Base-by-base conservation (phyloP, 2,888 invertebrate genomes). In the Ashinkailepas kermadecensis region DNA sequence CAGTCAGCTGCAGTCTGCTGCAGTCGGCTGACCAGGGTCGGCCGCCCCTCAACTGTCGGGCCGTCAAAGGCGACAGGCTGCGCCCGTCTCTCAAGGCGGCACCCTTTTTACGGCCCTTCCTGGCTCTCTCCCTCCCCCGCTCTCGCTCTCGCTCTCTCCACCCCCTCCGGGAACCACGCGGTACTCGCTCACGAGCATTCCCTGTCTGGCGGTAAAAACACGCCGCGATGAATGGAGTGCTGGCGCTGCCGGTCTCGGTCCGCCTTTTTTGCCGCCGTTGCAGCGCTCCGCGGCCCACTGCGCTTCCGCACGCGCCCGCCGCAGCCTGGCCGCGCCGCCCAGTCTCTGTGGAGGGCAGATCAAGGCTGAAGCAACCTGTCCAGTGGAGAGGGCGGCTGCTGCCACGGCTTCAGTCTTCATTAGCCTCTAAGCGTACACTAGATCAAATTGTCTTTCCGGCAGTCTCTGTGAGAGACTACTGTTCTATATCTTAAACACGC, bases 221-320 rank as follows among this genome's bases (percentile, higher is more conserved):
- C 70, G 23, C 70, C 25, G 4, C 70, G 70, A 70, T 70, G 70
- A 70, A 70, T 70, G 70, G 70, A 25, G 70, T 15, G 15, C 64
- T n/a, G 6, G 64, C n/a, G 64, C 62, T 7, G 62, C 18, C 62
- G 13, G 62, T 4, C 62, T 9, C 62, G 0, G 62, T 9, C 62
- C 62, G 62, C 15, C 62, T 13, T 18, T 18, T 15, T 18, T 18
- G 70, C 70, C 12, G 70, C 70, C 39, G 70, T 70, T 67, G 25
- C 67, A 12, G n/a, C 70, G 23, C 10, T 0, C 25, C 39, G 70
- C 39, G 6, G 39, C 25, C 39, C 9, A 25, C 70, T 4, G 23
- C 39, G 70, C 15, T 64, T n/a, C 64, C 64, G 21, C n/a, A 21
- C 64, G n/a, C 64, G n/a, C 39, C 39, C 39, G 39, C 39, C 39